A percentile compares a stretch with the other conserved stretches of the same genome.
Evolutionary conservation across 2,113 vertebrate species (phyloP).

Genomic region (Chloroceryle aenea): DNA sequence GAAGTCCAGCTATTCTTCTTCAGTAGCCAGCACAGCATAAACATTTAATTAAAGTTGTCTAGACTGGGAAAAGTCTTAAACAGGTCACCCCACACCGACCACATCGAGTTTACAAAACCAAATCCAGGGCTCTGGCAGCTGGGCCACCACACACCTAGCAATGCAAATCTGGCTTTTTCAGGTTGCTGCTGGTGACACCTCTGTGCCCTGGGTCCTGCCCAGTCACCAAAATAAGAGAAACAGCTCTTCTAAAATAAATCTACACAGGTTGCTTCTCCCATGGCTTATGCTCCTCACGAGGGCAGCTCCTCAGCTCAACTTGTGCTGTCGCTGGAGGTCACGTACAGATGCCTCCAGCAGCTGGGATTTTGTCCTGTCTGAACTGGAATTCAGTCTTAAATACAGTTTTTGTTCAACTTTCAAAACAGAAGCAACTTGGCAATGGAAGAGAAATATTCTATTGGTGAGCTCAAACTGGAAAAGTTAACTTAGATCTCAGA

Average conservation of each 20-base stretch:
- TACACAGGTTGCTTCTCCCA: neutral
- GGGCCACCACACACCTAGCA: neutral
- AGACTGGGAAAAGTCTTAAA: neutral
- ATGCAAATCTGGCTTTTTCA: accelerated
- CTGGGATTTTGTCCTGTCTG: neutral
- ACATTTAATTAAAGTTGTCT: constrained; percentile 28
- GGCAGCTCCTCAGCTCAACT: neutral
- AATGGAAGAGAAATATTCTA: neutral
- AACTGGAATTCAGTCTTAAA: neutral
- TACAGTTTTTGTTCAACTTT: neutral
- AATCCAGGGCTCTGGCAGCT: neutral
- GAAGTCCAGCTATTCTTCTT: neutral
- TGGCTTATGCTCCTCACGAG: accelerated
- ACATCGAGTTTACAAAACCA: neutral
- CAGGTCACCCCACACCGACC: neutral
- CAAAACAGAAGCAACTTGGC: neutral
- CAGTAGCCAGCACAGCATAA: constrained; percentile 11
- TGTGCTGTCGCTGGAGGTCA: accelerated
- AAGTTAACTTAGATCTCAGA: neutral
- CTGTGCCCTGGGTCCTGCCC: accelerated
- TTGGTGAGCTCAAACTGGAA: neutral
- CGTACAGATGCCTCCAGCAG: accelerated
- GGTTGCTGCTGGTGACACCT: neutral
- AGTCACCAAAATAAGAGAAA: accelerated
- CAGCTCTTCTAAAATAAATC: neutral